phyloP scores from a whole-genome alignment of 2,888 invertebrate species.

The Cryptus armator region DNA sequence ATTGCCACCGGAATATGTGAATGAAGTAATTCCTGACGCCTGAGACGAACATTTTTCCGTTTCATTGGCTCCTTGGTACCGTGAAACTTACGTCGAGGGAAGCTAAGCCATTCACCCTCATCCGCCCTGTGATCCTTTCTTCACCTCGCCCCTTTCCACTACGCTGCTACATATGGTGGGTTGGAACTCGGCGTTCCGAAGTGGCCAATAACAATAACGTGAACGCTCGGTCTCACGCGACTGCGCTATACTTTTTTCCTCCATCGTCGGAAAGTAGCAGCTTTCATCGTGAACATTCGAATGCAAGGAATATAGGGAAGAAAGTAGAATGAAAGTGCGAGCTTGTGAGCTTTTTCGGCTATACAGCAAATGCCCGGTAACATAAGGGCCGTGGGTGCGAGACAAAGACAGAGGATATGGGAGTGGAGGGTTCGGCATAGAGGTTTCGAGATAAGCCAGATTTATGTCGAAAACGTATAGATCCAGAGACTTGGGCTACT shows the following conservation, averaged over 20 bases:
- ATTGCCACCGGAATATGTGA: conserved; percentile 28
- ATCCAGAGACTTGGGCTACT: conserved; percentile 40
- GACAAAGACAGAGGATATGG: background rate
- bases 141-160: conserved; percentile 25
- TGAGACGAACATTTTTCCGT: conserved; percentile 48
- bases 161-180: conserved; percentile 7
- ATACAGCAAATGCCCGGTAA: conserved; percentile 36
- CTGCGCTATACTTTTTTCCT: background rate
- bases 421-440: conserved; percentile 56
- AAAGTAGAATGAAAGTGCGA: conserved; percentile 30
- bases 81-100: conserved; percentile 62
- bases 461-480: conserved; percentile 67
- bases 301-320: conserved; percentile 30
- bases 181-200: conserved; percentile 70
- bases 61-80: conserved; percentile 52
- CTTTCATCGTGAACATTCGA: conserved; percentile 34
- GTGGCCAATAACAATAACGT: conserved; percentile 78
- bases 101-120: conserved; percentile 56
- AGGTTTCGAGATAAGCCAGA: conserved; percentile 72
- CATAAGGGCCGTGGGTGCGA: conserved; percentile 29
- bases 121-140: conserved; percentile 8
- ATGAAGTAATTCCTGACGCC: conserved; percentile 53
- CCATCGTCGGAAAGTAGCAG: conserved; percentile 17
- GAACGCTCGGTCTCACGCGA: conserved; percentile 68
- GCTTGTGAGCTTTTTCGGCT: conserved; percentile 40